These are phyloP conservation scores for Sarcophaga bullata DNA, from an alignment of 1,140 invertebrate genomes.

Conservation along the genomic window DNA sequence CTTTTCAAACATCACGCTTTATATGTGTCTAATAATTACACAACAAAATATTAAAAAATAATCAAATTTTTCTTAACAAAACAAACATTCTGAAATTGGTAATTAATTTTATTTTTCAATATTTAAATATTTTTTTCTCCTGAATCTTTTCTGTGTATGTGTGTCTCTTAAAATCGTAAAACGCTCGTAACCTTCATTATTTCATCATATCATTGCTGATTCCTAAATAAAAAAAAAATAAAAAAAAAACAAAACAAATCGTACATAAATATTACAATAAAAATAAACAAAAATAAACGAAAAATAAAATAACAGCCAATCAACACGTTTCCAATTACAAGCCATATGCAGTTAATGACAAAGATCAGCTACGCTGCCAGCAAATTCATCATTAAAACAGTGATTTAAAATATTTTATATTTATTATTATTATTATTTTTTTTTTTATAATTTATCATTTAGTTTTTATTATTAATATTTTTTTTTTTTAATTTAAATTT, in stretches of 20 bases:
- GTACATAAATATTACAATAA: background rate
- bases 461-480: conserved; percentile 25
- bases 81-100: background rate
- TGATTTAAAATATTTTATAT: conserved; percentile 41
- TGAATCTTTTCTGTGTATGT: conserved; percentile 1
- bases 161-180: background rate
- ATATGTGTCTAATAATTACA: conserved; percentile 5
- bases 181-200: background rate
- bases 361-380: conserved; percentile 75
- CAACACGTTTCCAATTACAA: conserved; percentile 76
- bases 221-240: background rate
- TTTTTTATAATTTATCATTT: conserved; percentile 19
- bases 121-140: background rate
- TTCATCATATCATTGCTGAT: conserved; percentile 4
- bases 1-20: conserved; percentile 6
- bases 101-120: conserved; percentile 7
- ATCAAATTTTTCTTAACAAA: background rate
- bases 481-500: conserved; percentile 32
- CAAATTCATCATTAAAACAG: conserved; percentile 69
- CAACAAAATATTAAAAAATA: background rate
- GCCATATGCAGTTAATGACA: conserved; percentile 72
- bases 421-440: conserved; percentile 26
- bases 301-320: conserved; percentile 66
- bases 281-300: background rate
- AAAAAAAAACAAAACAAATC: background rate